Conservation (phyloP, 2,113 vertebrate genomes). For the Podilymbus podiceps region DNA sequence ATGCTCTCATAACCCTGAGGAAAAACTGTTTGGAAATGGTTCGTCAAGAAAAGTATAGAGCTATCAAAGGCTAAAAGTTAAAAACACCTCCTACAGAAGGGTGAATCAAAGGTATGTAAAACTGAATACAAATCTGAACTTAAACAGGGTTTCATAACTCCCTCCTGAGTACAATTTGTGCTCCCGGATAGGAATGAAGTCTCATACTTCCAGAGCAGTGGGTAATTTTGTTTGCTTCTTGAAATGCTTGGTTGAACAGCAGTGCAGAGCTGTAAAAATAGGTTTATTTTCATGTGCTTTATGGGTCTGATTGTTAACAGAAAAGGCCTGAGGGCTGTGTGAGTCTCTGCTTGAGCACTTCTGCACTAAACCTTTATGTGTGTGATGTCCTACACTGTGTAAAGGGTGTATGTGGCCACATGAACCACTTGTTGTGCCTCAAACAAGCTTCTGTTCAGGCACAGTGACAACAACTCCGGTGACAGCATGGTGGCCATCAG, state of each 20-base stretch:
- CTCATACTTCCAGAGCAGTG: conserved; percentile 38
- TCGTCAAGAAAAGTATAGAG: neutral
- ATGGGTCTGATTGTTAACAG: conserved; percentile 64
- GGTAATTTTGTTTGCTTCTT: conserved; percentile 58
- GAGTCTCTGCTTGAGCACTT: conserved; percentile 40
- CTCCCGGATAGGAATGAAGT: conserved; percentile 45
- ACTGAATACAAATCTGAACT: conserved; percentile 49
- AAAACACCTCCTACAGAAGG: neutral
- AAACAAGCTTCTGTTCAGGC: conserved; percentile 10
- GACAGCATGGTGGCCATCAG: neutral
- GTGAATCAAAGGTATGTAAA: conserved; percentile 50
- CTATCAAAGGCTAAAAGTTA: conserved; percentile 10
- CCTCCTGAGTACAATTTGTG: conserved; percentile 17
- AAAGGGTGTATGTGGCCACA: conserved; percentile 21
- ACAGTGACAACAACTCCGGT: neutral
- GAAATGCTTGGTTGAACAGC: conserved; percentile 57
- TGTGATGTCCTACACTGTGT: conserved; percentile 4
- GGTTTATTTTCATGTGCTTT: conserved; percentile 61
- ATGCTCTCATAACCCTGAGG: neutral
- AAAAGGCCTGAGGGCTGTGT: conserved; percentile 20
- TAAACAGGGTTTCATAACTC: conserved; percentile 41
- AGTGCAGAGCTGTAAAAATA: conserved; percentile 57
- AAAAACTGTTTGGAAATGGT: conserved; percentile 2
- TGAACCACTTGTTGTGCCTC: neutral
- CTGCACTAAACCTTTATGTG: conserved; percentile 25